Evolutionary conservation across 2,113 vertebrate genomes (phyloP).

Genomic region (Myanophis thanlyinensis): DNA sequence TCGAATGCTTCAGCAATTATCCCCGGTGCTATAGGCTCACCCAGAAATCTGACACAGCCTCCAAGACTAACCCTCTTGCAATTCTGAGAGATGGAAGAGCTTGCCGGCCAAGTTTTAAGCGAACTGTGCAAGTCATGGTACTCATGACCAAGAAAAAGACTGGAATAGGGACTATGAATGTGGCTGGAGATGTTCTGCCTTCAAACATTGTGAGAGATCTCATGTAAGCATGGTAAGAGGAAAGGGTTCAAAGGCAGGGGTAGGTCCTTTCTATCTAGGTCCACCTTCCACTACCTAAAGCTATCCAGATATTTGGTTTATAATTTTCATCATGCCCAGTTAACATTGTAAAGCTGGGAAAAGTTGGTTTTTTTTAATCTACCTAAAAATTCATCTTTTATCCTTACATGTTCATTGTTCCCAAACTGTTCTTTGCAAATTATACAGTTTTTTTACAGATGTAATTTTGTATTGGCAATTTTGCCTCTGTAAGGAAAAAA

Average conservation of each 20-base stretch:
- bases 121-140: slow-evolving; percentile 50
- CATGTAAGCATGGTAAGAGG: slow-evolving; percentile 42
- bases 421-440: slow-evolving; percentile 2
- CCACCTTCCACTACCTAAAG: neutral
- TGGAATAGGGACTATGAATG: slow-evolving; percentile 1
- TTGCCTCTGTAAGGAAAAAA: neutral
- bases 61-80: accelerated
- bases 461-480: slow-evolving; percentile 1
- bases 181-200: slow-evolving; percentile 12
- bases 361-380: neutral
- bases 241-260: neutral
- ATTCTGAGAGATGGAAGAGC: neutral
- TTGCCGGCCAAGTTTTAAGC: neutral
- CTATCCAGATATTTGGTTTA: neutral
- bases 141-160: slow-evolving; percentile 30
- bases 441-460: slow-evolving; percentile 1
- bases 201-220: slow-evolving; percentile 21
- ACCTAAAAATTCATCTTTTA: neutral
- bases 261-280: neutral
- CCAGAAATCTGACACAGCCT: accelerated
- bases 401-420: accelerated
- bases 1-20: slow-evolving; percentile 30
- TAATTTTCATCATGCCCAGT: neutral
- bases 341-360: neutral
- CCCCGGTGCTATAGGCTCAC: slow-evolving; percentile 23